These are phyloP conservation scores for Argya squamiceps DNA, from an alignment of 2,797 vertebrate genomes.

Conservation along the genomic window DNA sequence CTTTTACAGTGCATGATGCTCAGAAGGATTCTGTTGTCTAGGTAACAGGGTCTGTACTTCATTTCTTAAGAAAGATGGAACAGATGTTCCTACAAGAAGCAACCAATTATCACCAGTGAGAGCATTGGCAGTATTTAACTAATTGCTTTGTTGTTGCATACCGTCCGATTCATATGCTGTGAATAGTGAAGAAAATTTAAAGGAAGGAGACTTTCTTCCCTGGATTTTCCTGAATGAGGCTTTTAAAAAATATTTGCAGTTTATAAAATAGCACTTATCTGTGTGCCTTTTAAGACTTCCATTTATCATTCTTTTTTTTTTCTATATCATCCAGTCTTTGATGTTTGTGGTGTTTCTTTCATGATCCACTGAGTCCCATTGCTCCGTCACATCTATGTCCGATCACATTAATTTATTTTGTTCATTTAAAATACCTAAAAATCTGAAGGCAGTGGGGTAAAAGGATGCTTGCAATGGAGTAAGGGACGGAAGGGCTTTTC, in stretches of 20 bases:
- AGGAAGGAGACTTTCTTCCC: background rate
- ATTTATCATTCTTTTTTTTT: background rate
- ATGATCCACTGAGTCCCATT: background rate
- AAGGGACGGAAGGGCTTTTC: background rate
- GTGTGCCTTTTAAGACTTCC: background rate
- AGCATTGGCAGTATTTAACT: slow-evolving; percentile 47
- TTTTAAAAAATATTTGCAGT: background rate
- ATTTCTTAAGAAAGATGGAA: slow-evolving; percentile 48
- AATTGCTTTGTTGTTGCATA: slow-evolving; percentile 43
- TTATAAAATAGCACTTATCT: background rate
- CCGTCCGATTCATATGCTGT: background rate
- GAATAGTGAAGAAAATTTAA: slow-evolving; percentile 21
- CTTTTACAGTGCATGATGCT: background rate
- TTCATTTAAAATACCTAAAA: background rate
- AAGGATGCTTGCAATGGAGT: background rate
- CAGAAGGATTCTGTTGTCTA: slow-evolving; percentile 63
- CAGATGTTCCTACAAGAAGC: slow-evolving; percentile 63
- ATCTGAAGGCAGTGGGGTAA: background rate
- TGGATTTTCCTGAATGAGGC: background rate
- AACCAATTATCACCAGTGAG: slow-evolving; percentile 59
- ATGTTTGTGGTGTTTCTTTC: background rate
- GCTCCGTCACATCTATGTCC: background rate
- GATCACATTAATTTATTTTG: background rate
- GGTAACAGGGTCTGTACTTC: slow-evolving; percentile 50
- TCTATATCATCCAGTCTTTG: background rate